Evolutionary conservation across 2,888 invertebrate genomes (phyloP).

Genomic region (Norana najaformis): DNA sequence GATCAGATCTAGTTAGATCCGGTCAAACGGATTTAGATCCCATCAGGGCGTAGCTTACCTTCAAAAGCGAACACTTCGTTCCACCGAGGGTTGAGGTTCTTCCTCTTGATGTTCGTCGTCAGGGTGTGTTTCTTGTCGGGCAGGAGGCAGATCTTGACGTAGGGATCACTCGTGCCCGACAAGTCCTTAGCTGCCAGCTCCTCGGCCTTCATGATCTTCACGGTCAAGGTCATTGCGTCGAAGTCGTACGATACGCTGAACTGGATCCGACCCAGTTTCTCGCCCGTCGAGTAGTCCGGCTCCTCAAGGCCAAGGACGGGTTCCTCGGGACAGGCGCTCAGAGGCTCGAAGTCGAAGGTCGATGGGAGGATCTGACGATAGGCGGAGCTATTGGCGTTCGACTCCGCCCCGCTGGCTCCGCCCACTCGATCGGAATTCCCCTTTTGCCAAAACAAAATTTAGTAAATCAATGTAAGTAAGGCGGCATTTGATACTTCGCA

Average conservation of each 20-base stretch:
- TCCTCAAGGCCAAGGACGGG: constrained; percentile 15
- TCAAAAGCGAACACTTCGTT: constrained; percentile 62
- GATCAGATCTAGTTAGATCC: no score
- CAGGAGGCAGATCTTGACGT: constrained; percentile 58
- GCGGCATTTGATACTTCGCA: not conserved
- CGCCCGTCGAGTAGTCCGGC: constrained; percentile 15
- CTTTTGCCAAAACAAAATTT: constrained; percentile 1
- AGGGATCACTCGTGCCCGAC: constrained; percentile 60
- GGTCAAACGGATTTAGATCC: no score
- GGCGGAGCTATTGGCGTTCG: not conserved
- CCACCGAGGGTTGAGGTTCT: constrained; percentile 61
- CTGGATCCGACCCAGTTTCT: constrained; percentile 32
- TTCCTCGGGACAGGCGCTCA: constrained; percentile 24
- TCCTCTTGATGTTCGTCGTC: constrained; percentile 60
- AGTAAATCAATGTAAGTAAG: not conserved
- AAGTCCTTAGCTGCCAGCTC: constrained; percentile 59
- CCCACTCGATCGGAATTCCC: not conserved
- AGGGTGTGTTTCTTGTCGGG: constrained; percentile 57
- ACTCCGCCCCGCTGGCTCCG: not conserved
- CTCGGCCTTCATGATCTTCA: constrained; percentile 54
- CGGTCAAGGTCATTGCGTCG: constrained; percentile 34
- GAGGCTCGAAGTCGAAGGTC: constrained; percentile 24
- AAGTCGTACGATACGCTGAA: constrained; percentile 38
- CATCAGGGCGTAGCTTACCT: constrained; percentile 58
- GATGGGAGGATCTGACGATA: constrained; percentile 36